Percentiles rank a stretch among this genome's conserved stretches.
These are phyloP conservation scores for Pseudorasbora parva DNA, from an alignment of 2,113 vertebrate species.

Conservation along the genomic window DNA sequence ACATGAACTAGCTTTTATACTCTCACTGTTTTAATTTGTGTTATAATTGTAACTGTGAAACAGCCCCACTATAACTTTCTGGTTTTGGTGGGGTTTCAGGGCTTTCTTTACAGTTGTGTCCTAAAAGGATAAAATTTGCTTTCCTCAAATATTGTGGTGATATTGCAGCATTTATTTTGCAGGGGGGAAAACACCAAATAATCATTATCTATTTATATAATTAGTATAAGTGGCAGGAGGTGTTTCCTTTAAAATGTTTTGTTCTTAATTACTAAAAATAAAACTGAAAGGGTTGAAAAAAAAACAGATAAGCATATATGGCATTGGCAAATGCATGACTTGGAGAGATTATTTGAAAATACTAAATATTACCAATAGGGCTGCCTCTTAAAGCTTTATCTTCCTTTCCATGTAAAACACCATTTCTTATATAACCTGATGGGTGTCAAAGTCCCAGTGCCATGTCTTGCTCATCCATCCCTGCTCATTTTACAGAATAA, in stretches of 20 bases:
- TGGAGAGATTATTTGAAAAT: not conserved
- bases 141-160: not conserved
- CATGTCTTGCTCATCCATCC: too few species aligned
- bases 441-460: too few species aligned
- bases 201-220: not conserved
- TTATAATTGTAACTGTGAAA: not conserved
- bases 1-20: not conserved
- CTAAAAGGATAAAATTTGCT: not conserved
- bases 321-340: not conserved
- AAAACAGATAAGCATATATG: not conserved
- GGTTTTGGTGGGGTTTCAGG: not conserved
- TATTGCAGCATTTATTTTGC: not conserved
- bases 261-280: not conserved
- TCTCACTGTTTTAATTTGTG: not conserved
- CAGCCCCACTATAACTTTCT: too few species aligned
- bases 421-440: too few species aligned
- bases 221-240: not conserved
- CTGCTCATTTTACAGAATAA: not conserved
- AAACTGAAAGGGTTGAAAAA: not conserved
- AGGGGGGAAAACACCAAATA: not conserved
- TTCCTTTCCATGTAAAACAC: too few species aligned
- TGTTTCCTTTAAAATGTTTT: not conserved
- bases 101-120: not conserved
- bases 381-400: too few species aligned
- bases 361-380: too few species aligned